A percentile compares a stretch with the other conserved stretches of the same genome.
Conservation (phyloP, 1,140 invertebrate genomes). For the Sipha flava region DNA sequence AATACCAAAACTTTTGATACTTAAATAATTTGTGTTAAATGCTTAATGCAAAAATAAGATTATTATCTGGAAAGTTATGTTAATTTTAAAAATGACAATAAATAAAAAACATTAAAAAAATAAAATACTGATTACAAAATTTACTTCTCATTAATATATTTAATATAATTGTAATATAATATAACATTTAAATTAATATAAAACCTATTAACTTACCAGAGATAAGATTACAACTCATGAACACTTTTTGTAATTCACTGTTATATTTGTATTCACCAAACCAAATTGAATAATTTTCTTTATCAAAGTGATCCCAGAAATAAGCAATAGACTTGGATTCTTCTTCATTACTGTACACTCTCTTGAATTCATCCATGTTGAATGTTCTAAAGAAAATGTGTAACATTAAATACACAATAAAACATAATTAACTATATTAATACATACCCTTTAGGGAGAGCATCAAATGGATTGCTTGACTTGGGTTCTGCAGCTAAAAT, state of each 20-base stretch:
- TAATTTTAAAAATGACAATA: too few relatives aligned
- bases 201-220: slow-evolving; percentile 59
- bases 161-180: too few relatives aligned
- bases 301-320: slow-evolving; percentile 98
- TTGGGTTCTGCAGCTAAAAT: slow-evolving; percentile 68
- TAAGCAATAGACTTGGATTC: slow-evolving; percentile 88
- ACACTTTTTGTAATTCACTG: slow-evolving; percentile 82
- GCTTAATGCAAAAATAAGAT: too few relatives aligned
- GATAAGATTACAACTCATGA: slow-evolving; percentile 95
- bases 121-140: too few relatives aligned
- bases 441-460: slow-evolving; percentile 71
- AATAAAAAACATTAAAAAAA: too few relatives aligned
- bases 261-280: slow-evolving; percentile 93
- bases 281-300: slow-evolving; percentile 96
- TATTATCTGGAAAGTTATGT: too few relatives aligned
- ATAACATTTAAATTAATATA: too few relatives aligned
- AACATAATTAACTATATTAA: background rate
- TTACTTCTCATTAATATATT: too few relatives aligned
- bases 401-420: background rate
- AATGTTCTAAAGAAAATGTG: slow-evolving; percentile 59
- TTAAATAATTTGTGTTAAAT: too few relatives aligned
- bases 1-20: too few relatives aligned
- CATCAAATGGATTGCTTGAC: slow-evolving; percentile 85
- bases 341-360: slow-evolving; percentile 94
- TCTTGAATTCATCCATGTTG: slow-evolving; percentile 95